phyloP scores from a whole-genome alignment of 1,140 invertebrate species.

The Apis dorsata region DNA sequence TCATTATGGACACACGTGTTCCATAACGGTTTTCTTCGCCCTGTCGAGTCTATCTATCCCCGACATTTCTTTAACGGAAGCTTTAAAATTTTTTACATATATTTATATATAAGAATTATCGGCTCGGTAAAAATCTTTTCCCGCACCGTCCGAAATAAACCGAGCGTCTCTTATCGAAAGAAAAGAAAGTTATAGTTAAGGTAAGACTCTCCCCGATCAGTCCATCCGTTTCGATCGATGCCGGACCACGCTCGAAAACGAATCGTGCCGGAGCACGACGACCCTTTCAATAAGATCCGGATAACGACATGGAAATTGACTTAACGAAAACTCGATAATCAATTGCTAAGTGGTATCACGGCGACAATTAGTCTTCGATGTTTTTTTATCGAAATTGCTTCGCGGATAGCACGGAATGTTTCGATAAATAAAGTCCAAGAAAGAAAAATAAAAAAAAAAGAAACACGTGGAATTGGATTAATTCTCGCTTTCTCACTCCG shows the following conservation, averaged over 20 bases:
- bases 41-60: not conserved
- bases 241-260: not conserved
- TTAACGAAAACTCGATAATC: slow-evolving; percentile 55
- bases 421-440: not conserved
- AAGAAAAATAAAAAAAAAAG: no score
- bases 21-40: not conserved
- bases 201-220: not conserved
- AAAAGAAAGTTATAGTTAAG: slow-evolving; percentile 10
- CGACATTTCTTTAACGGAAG: no score
- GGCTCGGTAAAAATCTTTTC: not conserved
- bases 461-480: not conserved
- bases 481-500: no score
- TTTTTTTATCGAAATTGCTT: not conserved
- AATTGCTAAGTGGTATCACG: slow-evolving; percentile 39
- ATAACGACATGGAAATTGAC: slow-evolving; percentile 58
- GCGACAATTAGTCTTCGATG: slow-evolving; percentile 25
- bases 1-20: not conserved
- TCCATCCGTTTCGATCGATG: slow-evolving; percentile 8
- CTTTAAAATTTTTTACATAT: not conserved
- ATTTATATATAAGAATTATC: not conserved
- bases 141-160: not conserved
- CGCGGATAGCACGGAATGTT: no score
- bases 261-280: not conserved
- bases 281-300: slow-evolving; percentile 34
- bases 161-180: not conserved